Base-by-base conservation (phyloP, 2,113 vertebrate genomes). In the Thalassoma bifasciatum region DNA sequence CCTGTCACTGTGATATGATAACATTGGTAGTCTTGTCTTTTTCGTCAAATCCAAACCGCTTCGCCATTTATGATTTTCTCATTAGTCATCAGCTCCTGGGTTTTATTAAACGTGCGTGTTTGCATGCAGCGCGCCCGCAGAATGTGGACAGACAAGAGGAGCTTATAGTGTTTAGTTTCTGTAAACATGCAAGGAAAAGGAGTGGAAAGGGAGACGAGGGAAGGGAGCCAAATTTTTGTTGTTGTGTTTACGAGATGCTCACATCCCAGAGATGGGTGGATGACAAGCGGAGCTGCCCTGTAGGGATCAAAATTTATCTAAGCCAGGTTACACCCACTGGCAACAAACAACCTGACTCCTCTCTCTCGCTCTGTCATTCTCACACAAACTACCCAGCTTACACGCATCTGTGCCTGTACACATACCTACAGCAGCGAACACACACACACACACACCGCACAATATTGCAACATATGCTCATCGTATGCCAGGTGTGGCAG, bases 221-320 rank as follows among this genome's bases (percentile, higher is more conserved):
- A 60, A 40, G 49, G 30, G 37, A 65, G 67, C 22, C 38, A 61
- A 3, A 40, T 58, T 26, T 61, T 79, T 82, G 46, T 58, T 71
- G 37, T 73, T 30, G 10, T 59, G 68, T 82, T 87, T 82, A 75
- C 13, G 17, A 59, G 66, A 59, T 66, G 57, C 70, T 21, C 37
- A 70, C 56, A 58, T 82, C 66, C 46, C 69, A 84, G 49, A 40
- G 44, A 58, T 46, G 82, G 79, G 87, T 70, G 79, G 67, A 85
- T 70, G 80, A 68, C 62, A 70, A 76, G 62, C 64, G 22, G 53
- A 16, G 62, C 64, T 82, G 68, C 82, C 86, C 85, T 68, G 66
- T 68, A 74, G 87, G 73, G 85, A 93, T 88, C 60, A 46, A 75
- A 86, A 88, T 92, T 87, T 89, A 93, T 87, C 69, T 81, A 87